Evolutionary conservation across 1,140 invertebrate genomes (phyloP), one percentile per base, ranked within the genome.

Genomic region (Campoletis sonorensis): DNA sequence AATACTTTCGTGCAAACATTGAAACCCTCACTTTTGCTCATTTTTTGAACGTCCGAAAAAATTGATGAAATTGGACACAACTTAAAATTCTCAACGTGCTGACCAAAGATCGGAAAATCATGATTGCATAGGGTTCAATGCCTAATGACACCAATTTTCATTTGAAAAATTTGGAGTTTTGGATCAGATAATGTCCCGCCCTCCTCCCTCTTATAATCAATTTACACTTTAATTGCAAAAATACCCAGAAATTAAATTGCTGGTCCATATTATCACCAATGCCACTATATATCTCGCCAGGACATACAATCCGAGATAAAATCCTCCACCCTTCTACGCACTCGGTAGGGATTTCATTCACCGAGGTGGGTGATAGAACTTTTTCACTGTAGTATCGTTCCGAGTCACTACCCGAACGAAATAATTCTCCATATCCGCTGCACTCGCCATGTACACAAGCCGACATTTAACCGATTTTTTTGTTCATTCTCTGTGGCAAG

Each of bases 371-470:
- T 33, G 27, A 77, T 61, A 4, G 49, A 75, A 70, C 67, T 77
- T 77, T 77, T 77, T 21, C 30, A 30, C 30, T 37, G 5, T 77
- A 51, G 51, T 77, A 77, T 61, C 75, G 54, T 78, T 78, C 67
- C 58, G 58, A 78, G 58, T 78, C 33, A 78, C 58, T 78, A 21
- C 76, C 76, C 30, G 76, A 64, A 78, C 23, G 67, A 67, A 67
- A 67, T 78, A 78, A 78, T 67, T 78, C 33, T 40, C n/a, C 21
- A 16, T 45, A 75, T 58, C 8, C 49, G 23, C 75, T 15, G 72
- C 49, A 30, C 67, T 70, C 67, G 72, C 27, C 26, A 77, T 30
- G 18, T 64, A 54, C 23, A 61, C 33, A 21, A 37, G 58, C 61
- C n/a, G 21, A 23, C 27, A 64, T 45, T 45, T 45, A 45, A 45